Conservation (phyloP, 2,113 vertebrate genomes). For the Pterophyllum scalare region DNA sequence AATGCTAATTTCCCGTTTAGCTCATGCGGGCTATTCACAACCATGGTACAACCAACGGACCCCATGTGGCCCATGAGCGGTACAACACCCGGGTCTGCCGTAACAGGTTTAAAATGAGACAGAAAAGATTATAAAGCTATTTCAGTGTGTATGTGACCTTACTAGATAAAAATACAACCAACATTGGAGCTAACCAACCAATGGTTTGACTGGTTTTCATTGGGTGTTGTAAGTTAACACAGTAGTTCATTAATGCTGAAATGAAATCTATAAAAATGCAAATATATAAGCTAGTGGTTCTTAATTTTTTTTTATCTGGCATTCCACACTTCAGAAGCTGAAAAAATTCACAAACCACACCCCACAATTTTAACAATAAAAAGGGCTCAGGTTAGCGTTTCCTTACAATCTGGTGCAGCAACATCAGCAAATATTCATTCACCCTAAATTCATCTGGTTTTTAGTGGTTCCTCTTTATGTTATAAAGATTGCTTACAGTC, state of each 20-base stretch:
- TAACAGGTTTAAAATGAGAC: background rate
- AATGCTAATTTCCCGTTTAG: background rate
- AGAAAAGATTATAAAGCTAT: too few species aligned
- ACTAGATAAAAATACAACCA: background rate
- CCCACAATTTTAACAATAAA: background rate
- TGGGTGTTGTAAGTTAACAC: too few species aligned
- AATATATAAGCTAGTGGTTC: background rate
- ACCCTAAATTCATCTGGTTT: background rate
- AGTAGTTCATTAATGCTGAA: background rate
- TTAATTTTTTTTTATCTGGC: background rate
- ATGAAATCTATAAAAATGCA: background rate
- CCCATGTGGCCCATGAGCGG: background rate
- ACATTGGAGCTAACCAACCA: background rate
- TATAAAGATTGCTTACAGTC: background rate
- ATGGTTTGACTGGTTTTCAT: background rate
- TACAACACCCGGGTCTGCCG: background rate
- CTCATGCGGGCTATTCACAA: background rate
- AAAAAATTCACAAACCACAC: background rate
- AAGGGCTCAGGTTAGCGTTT: background rate
- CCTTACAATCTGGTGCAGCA: background rate
- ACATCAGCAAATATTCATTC: constrained; percentile 2
- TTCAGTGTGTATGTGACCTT: too few species aligned
- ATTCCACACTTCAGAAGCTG: background rate
- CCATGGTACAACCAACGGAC: background rate
- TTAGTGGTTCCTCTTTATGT: background rate